A percentile compares a stretch with the other conserved stretches of the same genome.
Conservation (phyloP, 2,797 vertebrate species). For the Pitangus sulphuratus region DNA sequence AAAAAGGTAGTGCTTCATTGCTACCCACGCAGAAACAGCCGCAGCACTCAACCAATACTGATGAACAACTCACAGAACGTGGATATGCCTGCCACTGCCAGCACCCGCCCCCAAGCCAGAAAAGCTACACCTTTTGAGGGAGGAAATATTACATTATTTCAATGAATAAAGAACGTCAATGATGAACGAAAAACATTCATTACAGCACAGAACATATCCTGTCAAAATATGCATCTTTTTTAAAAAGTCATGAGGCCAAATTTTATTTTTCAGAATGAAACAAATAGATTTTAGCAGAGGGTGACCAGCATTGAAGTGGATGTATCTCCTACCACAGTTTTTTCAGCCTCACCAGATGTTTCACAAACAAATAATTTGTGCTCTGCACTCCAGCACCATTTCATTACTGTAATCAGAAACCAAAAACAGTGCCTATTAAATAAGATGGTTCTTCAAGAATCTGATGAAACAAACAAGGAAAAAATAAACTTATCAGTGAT, state of each 20-base stretch:
- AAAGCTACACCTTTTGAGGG: background rate
- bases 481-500: background rate
- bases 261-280: background rate
- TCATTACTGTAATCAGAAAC: conserved; percentile 19
- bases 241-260: background rate
- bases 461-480: background rate
- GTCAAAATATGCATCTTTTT: background rate
- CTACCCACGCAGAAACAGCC: background rate
- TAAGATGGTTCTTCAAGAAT: conserved; percentile 30
- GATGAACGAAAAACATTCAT: background rate
- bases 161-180: background rate
- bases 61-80: background rate
- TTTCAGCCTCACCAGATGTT: background rate
- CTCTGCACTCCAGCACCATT: conserved; percentile 22
- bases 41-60: background rate
- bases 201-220: background rate
- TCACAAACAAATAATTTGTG: conserved; percentile 24
- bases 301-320: background rate
- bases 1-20: background rate
- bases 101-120: background rate
- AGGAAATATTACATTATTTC: background rate
- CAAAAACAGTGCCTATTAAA: conserved; percentile 31
- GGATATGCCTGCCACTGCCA: background rate
- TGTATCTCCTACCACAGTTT: background rate
- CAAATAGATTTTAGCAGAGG: background rate